These are phyloP conservation scores for Tineola bisselliella DNA, from an alignment of 2,888 invertebrate genomes.

Conservation along the genomic window DNA sequence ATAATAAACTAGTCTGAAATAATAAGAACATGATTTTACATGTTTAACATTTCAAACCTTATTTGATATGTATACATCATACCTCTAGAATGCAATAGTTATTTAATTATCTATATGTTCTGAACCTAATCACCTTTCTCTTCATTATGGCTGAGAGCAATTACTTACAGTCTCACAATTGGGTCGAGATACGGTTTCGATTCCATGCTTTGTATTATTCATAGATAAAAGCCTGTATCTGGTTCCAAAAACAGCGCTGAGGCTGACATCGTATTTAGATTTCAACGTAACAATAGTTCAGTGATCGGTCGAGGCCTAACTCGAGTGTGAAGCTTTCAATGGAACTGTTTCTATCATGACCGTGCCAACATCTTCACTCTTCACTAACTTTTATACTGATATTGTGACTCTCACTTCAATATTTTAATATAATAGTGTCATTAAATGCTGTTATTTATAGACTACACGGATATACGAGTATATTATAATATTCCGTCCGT, in stretches of 20 bases:
- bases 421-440: neutral
- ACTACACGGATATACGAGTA: neutral
- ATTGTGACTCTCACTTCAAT: neutral
- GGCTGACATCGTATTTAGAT: slow-evolving; percentile 6
- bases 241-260: slow-evolving; percentile 8
- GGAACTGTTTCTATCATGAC: slow-evolving; percentile 22
- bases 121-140: neutral
- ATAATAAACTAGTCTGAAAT: too few species aligned
- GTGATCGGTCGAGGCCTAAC: slow-evolving; percentile 18
- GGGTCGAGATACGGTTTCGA: neutral
- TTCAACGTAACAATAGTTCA: slow-evolving; percentile 3
- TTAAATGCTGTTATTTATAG: neutral
- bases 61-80: too few species aligned
- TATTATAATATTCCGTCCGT: neutral
- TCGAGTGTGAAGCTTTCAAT: slow-evolving; percentile 26
- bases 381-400: slow-evolving; percentile 25
- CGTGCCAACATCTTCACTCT: slow-evolving; percentile 21
- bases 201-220: slow-evolving; percentile 6
- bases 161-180: neutral
- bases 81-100: neutral
- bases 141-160: neutral
- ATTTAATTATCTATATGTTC: neutral
- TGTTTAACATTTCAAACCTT: too few species aligned
- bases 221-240: slow-evolving; percentile 1
- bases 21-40: too few species aligned